A percentile compares a stretch with the other conserved stretches of the same genome.
Conservation (phyloP, 2,113 vertebrate species). For the Oryzias curvinotus region DNA sequence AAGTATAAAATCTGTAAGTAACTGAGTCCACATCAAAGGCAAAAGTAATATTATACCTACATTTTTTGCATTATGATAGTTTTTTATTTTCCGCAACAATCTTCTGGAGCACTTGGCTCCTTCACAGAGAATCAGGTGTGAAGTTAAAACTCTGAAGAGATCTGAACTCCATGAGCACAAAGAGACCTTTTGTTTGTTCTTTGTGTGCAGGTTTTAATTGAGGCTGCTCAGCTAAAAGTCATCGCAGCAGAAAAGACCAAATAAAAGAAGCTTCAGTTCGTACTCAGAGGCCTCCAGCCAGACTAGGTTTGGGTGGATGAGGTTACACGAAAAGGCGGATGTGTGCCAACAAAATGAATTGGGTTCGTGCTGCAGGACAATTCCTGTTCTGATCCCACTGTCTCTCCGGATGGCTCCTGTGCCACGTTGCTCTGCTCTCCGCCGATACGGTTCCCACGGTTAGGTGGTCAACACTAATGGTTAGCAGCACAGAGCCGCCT, state of each 20-base stretch:
- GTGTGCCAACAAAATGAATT: conserved; percentile 60
- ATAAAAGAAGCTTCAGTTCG: conserved; percentile 46
- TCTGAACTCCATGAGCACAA: conserved; percentile 19
- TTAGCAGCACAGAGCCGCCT: conserved; percentile 33
- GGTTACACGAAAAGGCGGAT: conserved; percentile 57
- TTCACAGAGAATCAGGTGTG: conserved; percentile 12
- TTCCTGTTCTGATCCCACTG: conserved; percentile 55
- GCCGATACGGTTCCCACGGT: conserved; percentile 64
- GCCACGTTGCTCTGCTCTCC: conserved; percentile 43
- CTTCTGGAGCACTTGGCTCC: background rate
- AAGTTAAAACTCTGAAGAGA: conserved; percentile 1
- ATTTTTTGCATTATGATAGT: too few species aligned
- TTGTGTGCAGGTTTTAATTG: conserved; percentile 52
- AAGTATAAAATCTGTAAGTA: too few species aligned
- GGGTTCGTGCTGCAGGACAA: conserved; percentile 49
- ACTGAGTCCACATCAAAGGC: too few species aligned
- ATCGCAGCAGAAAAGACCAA: conserved; percentile 17
- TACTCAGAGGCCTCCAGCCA: conserved; percentile 28
- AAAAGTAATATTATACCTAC: too few species aligned
- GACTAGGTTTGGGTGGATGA: conserved; percentile 48
- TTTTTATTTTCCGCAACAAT: background rate
- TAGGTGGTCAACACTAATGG: conserved; percentile 11
- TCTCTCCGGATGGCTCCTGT: conserved; percentile 42
- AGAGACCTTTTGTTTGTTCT: conserved; percentile 44
- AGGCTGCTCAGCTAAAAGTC: conserved; percentile 45